Evolutionary conservation across 2,113 vertebrate species (phyloP).

Genomic region (Chamaetylas fuelleborni): DNA sequence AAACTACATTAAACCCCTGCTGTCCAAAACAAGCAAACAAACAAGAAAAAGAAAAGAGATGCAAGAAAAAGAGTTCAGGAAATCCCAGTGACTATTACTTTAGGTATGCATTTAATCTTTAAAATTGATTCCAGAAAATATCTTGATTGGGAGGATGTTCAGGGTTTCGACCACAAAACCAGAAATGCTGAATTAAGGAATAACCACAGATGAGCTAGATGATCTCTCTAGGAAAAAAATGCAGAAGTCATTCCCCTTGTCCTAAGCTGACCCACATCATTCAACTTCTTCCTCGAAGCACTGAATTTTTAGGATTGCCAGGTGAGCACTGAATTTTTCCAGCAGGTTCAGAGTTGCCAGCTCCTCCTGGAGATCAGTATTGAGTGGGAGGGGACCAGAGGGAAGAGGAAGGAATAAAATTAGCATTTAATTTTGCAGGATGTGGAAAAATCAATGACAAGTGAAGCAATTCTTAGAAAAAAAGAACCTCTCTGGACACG

Average conservation of each 20-base stretch:
- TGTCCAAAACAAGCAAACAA: not conserved
- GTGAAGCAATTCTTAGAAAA: not conserved
- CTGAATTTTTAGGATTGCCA: not conserved
- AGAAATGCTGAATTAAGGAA: not conserved
- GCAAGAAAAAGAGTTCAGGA: not conserved
- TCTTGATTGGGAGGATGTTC: not conserved
- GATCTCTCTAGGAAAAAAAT: not conserved
- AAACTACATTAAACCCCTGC: not conserved
- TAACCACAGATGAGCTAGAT: not conserved
- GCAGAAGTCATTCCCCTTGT: not conserved
- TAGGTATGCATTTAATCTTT: not conserved
- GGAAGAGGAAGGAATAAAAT: constrained; percentile 19
- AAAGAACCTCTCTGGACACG: not conserved
- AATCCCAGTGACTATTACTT: not conserved
- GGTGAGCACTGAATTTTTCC: not conserved
- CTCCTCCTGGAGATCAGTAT: not conserved
- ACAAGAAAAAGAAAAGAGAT: accelerated
- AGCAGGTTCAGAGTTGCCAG: not conserved
- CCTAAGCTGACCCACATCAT: not conserved
- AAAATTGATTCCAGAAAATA: not conserved
- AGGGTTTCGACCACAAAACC: not conserved
- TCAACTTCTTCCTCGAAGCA: not conserved
- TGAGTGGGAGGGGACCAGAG: not conserved
- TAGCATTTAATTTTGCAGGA: constrained; percentile 21
- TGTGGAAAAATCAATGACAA: not conserved